A percentile compares a stretch with the other conserved stretches of the same genome.
Evolutionary conservation across 2,797 vertebrate species (phyloP).

Genomic region (Steatocranus sp.): DNA sequence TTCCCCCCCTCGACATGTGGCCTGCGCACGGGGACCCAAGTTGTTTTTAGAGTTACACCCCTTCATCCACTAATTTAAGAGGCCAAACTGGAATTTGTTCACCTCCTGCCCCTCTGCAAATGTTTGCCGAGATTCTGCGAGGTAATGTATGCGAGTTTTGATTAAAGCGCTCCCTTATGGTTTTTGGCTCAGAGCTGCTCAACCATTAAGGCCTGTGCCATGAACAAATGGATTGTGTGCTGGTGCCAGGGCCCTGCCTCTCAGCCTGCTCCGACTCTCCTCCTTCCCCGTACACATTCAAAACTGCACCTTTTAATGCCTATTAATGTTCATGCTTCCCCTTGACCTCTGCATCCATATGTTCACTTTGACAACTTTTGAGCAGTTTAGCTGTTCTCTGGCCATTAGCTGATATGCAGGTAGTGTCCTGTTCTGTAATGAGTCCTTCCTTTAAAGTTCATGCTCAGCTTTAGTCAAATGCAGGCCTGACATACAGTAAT

Average conservation of each 20-base stretch:
- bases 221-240: conserved; percentile 62
- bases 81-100: conserved; percentile 9
- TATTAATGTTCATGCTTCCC: conserved; percentile 26
- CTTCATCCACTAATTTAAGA: background rate
- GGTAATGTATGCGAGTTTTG: conserved; percentile 64
- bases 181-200: conserved; percentile 54
- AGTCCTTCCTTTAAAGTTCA: background rate
- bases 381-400: background rate
- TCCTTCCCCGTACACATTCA: conserved; percentile 13
- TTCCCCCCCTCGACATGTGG: conserved; percentile 35
- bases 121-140: conserved; percentile 17
- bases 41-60: conserved; percentile 45
- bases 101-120: conserved; percentile 33
- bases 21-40: conserved; percentile 8
- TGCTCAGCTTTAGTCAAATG: background rate
- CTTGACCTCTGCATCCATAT: conserved; percentile 30
- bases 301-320: conserved; percentile 23
- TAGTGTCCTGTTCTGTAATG: background rate
- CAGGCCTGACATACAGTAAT: background rate
- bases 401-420: background rate
- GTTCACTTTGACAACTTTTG: conserved; percentile 34
- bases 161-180: conserved; percentile 69
- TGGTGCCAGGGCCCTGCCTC: conserved; percentile 46
- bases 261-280: conserved; percentile 35
- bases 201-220: conserved; percentile 57